Percentiles rank a stretch among this genome's conserved stretches.
phyloP scores from a whole-genome alignment of 2,888 invertebrate genomes.

The Tipula helvola region DNA sequence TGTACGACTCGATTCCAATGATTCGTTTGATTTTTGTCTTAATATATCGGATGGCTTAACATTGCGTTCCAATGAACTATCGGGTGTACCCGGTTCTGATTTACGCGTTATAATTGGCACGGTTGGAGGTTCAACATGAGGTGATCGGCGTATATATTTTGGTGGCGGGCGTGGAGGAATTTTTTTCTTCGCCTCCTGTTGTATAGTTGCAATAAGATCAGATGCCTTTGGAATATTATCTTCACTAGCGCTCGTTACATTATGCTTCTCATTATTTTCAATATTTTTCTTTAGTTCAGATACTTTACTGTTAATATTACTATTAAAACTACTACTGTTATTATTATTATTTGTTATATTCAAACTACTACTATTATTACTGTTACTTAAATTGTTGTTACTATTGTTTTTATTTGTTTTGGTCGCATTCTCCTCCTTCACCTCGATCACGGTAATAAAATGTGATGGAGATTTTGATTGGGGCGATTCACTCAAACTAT shows the following conservation, averaged over 20 bases:
- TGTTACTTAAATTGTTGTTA: neutral
- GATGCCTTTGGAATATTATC: neutral
- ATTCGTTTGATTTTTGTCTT: conserved; percentile 35
- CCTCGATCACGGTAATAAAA: conserved; percentile 82
- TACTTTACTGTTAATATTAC: neutral
- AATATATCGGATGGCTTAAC: conserved; percentile 36
- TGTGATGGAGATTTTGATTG: conserved; percentile 30
- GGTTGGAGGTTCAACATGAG: conserved; percentile 43
- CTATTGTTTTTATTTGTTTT: conserved; percentile 21
- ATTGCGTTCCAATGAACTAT: conserved; percentile 33
- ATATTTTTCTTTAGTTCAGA: conserved; percentile 7
- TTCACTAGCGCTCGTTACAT: neutral
- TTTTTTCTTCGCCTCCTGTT: conserved; percentile 44
- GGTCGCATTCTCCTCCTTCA: conserved; percentile 46
- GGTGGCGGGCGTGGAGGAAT: conserved; percentile 54
- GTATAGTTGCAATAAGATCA: conserved; percentile 28
- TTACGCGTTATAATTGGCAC: conserved; percentile 23
- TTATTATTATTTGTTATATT: neutral
- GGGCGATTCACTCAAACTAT: conserved; percentile 27
- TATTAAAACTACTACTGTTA: neutral
- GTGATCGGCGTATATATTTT: conserved; percentile 46
- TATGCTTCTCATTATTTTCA: neutral
- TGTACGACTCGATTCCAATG: conserved; percentile 30
- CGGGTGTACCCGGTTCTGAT: conserved; percentile 26
- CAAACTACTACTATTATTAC: neutral